phyloP scores from a whole-genome alignment of 2,113 vertebrate genomes.

The Osmerus mordax region DNA sequence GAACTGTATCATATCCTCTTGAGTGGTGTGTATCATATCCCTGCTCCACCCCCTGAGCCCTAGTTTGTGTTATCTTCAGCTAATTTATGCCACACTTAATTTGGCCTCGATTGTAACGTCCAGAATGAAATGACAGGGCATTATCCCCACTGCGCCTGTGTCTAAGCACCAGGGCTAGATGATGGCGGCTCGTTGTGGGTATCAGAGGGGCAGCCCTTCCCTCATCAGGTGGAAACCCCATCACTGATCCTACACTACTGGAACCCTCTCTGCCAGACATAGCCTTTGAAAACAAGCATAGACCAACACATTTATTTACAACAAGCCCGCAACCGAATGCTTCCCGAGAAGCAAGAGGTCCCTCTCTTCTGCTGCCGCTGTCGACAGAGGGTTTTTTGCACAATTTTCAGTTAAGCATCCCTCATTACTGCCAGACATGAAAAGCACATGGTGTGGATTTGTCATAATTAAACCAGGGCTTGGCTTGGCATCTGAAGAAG shows the following conservation, averaged over 20 bases:
- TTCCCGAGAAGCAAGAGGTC: constrained; percentile 17
- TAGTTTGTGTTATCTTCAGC: constrained; percentile 68
- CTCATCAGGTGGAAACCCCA: too few species aligned
- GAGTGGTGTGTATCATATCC: constrained; percentile 70
- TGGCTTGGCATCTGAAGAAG: constrained; percentile 57
- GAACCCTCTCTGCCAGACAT: too few species aligned
- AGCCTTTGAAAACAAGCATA: too few species aligned
- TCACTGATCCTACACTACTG: too few species aligned
- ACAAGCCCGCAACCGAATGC: too few species aligned
- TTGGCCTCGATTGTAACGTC: constrained; percentile 71
- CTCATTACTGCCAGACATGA: constrained; percentile 60
- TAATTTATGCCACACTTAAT: constrained; percentile 77
- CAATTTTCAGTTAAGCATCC: constrained; percentile 47
- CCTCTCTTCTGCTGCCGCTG: constrained; percentile 44
- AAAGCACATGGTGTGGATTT: constrained; percentile 69
- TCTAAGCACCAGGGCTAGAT: too few species aligned
- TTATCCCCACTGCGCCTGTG: constrained; percentile 55
- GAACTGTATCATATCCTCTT: constrained; percentile 67
- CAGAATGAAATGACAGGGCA: constrained; percentile 59
- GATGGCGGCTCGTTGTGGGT: too few species aligned
- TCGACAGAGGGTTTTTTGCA: constrained; percentile 57
- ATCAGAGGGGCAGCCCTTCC: too few species aligned
- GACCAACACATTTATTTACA: too few species aligned
- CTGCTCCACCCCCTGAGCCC: constrained; percentile 62
- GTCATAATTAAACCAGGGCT: constrained; percentile 71